Evolutionary conservation across 2,888 invertebrate genomes (phyloP).

Genomic region (Melipona bicolor): DNA sequence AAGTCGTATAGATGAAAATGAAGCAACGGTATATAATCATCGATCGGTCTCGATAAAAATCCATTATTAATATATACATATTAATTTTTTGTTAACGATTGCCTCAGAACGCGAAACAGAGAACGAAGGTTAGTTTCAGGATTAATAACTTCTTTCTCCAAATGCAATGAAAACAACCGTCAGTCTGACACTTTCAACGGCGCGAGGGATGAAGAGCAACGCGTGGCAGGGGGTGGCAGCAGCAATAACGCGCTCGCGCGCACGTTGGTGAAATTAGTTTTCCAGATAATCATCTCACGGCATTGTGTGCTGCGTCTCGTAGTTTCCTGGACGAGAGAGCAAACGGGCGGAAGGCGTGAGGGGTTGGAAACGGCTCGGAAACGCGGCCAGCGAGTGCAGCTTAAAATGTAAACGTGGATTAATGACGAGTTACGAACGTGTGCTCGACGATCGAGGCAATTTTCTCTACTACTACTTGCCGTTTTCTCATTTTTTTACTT

Average conservation of each 20-base stretch:
- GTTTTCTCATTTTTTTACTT: background rate
- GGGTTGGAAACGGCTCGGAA: slow-evolving; percentile 44
- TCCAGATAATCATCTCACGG: slow-evolving; percentile 84
- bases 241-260: slow-evolving; percentile 73
- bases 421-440: slow-evolving; percentile 76
- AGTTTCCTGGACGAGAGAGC: slow-evolving; percentile 65
- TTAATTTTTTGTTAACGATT: background rate
- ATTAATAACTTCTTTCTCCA: slow-evolving; percentile 62
- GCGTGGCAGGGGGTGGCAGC: slow-evolving; percentile 48
- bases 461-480: slow-evolving; percentile 70
- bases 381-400: slow-evolving; percentile 54
- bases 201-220: slow-evolving; percentile 47
- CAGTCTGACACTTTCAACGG: slow-evolving; percentile 38
- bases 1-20: no score
- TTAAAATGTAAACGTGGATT: slow-evolving; percentile 80
- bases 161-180: slow-evolving; percentile 47
- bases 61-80: background rate
- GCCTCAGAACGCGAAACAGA: background rate
- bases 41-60: no score
- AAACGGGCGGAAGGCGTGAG: background rate
- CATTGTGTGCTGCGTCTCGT: slow-evolving; percentile 80
- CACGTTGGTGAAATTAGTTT: slow-evolving; percentile 83
- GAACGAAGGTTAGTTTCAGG: background rate
- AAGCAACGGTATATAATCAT: no score
- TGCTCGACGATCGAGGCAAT: slow-evolving; percentile 80